Base-by-base conservation (phyloP, 2,113 vertebrate genomes). In the Archocentrus centrarchus region DNA sequence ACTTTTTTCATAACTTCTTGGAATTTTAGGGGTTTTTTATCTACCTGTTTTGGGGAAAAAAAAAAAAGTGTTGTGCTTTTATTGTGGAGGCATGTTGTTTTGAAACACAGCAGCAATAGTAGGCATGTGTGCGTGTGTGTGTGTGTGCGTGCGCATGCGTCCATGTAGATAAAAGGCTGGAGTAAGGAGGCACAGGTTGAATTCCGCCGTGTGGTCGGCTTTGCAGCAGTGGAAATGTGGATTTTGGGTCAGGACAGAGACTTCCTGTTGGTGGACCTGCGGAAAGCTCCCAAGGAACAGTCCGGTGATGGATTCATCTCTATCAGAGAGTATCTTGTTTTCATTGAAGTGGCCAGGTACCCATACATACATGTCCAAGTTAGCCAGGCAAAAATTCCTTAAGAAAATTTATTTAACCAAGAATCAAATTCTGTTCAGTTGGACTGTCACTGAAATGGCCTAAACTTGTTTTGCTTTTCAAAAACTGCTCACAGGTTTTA, bases 311-410 rank as follows among this genome's bases (percentile, higher is more conserved):
- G 96, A 75, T 95, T 97, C 18, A 59, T 96, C 47, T 99, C 98
- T 70, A 84, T 99, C 82, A 95, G 95, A 84, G 97, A 99, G 87
- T 95, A 97, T 8, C 94, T 99, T 15, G 96, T 98, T 82, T 97
- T 97, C 89, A 93, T 97, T 80, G 97, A 97, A 57, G 91, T 98
- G 70, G 98, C 98, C 93, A 97, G 96, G 98, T 97, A 82, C 37
- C 11, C 3, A 27, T 39, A 62, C 2, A 27, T 39, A 62, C 14
- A 11, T 37, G 11, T 41, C 3, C n/a, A 61, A n/a, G 22, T 6
- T 70, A 13, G 20, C 3, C 32, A 22, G 17, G 4, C 41, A 41
- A 66, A 11, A 73, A 3, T 37, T 14, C 9, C 20, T n/a, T 22
- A 6, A 77, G 4, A 3, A 44, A 13, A 14, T 39, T 75, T 47